Evolutionary conservation across 1,140 invertebrate genomes (phyloP), one percentile per base, ranked within the genome.

Genomic region (Hypothenemus hampei): DNA sequence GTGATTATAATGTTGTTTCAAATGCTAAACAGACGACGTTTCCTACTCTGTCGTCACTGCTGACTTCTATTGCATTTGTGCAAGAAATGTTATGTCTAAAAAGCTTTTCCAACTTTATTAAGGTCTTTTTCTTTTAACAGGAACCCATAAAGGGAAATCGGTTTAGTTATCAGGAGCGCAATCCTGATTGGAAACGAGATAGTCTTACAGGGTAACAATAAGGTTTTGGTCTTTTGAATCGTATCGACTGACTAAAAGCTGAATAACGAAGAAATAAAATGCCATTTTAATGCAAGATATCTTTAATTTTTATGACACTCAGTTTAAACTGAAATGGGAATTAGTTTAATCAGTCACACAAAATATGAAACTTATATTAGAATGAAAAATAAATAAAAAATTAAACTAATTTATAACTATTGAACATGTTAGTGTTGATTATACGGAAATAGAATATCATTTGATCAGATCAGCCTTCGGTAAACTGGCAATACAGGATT

Each of bases 231-330:
- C 26, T 11, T 3, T 31, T 13, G 8, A 31, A 8, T 31, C 3
- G 3, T 8, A 31, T 31, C 26, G 13, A 31, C 13, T 31, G 10
- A 13, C 8, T 31, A 11, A 13, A 31, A 11, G 13, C 26, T 11
- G 26, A 11, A 3, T 11, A 31, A 31, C 13, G 4, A 18, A 37
- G 8, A 37, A 37, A 15, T 39, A 39, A 15, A 4, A 39, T 3
- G 18, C 18, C 10, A 13, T 18, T 15, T 18, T 39, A n/a, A n/a
- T n/a, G n/a, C 10, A 15, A 39, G 36, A 39, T 39, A 39, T 39
- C n/a, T 39, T 39, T 39, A 39, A 39, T 39, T 10, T 16, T 15
- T 39, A 39, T 39, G 36, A 39, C 36, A 39, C 36, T 39, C 36
- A 39, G 18, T 39, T 39, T 8, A 18, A 39, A 15, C 13, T 15